Conservation (phyloP, 1,140 invertebrate genomes). For the Portunus trituberculatus region DNA sequence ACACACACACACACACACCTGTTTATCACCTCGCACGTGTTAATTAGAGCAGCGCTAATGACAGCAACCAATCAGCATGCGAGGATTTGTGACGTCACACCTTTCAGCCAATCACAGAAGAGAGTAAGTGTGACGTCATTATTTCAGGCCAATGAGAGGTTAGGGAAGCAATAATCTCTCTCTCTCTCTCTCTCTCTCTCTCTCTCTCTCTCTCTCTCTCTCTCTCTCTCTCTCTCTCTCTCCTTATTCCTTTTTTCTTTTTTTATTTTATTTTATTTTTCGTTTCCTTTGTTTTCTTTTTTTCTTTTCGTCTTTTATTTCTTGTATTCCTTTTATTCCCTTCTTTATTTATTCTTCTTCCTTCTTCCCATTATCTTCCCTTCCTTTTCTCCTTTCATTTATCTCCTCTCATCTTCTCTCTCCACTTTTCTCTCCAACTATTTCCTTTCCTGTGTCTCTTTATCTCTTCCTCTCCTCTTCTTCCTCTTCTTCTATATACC, state of each 20-base stretch:
- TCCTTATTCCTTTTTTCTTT: too few species aligned
- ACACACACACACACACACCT: too few species aligned
- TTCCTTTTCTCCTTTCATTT: background rate
- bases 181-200: conserved; percentile 11
- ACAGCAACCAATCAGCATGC: too few species aligned
- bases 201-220: conserved; percentile 8
- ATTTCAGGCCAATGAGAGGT: too few species aligned
- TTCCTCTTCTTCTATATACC: background rate
- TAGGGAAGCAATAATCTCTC: background rate
- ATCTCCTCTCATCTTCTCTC: background rate
- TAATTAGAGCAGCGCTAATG: too few species aligned
- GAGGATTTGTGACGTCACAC: too few species aligned
- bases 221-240: background rate
- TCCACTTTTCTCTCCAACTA: background rate
- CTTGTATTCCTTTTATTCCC: background rate
- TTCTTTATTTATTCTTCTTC: background rate
- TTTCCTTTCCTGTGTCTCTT: too few species aligned
- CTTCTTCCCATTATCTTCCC: background rate
- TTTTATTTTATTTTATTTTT: too few species aligned
- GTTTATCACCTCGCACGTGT: too few species aligned
- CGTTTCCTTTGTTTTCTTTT: too few species aligned
- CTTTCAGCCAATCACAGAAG: too few species aligned
- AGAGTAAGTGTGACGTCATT: too few species aligned
- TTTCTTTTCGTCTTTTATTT: background rate
- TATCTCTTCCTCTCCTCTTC: background rate